Base-by-base conservation (phyloP, 2,888 invertebrate genomes). In the Holacanthella duospinosa region DNA sequence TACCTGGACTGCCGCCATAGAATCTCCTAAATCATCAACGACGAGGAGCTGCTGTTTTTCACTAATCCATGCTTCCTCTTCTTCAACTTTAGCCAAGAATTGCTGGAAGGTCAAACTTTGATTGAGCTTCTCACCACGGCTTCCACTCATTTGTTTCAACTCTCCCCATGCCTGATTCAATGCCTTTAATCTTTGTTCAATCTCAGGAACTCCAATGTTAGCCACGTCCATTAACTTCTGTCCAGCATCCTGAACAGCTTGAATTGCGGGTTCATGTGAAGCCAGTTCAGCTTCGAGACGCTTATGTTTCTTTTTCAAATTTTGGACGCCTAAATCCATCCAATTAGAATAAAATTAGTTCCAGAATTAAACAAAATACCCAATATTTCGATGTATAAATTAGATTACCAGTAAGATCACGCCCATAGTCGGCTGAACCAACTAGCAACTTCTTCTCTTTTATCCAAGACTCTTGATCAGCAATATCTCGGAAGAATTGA, bases 401-500 rank as follows among this genome's bases (percentile, higher is more conserved):
- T n/a, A n/a, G 96, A 1, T 97, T 96, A 69, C 93, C 95, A 48
- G 96, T 96, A 70, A 99, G 81, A 77, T 99, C 99, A 2, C 96
- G 84, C 2, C 99, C 99, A 75, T 92, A 95, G 76, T 99, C 99
- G 74, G 97, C 97, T 0, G 93, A 90, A 0, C 94, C 93, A 24
- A 99, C 82, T 1, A 96, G 91, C 0, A 89, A 89, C 75, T 96
- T 95, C 79, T 99, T 99, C 80, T 99, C 97, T 2, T 92, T 90
- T 75, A 99, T 97, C 99, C 99, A 99, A 27, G 94, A 92, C 75
- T 97, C 92, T n/a, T 97, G 96, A 80, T 99, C 99, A 76, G 99
- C 96, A 1, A 97, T 95, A 80, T 99, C 97, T 66, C 96, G 87
- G 80, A 97, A 97, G 80, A 96, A 97, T 64, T 93, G 86, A 79